Percentiles rank a stretch among this genome's conserved stretches.
Evolutionary conservation across 2,113 vertebrate species (phyloP).

Genomic region (Callithrix jacchus): DNA sequence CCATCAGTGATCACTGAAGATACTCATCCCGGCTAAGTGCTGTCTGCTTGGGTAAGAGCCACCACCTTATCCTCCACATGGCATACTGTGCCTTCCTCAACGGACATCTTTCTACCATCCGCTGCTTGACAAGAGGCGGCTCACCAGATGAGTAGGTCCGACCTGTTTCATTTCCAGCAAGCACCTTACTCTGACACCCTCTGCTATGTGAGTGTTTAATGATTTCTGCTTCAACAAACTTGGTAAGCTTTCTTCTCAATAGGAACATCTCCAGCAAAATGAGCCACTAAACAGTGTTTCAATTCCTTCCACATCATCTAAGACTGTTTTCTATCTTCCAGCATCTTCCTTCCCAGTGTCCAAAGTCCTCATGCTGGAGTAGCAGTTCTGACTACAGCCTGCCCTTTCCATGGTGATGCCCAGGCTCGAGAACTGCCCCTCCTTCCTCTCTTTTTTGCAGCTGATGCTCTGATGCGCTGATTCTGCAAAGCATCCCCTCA

Average conservation of each 20-base stretch:
- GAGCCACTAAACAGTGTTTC: neutral
- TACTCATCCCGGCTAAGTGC: neutral
- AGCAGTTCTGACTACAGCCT: neutral
- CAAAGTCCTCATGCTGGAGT: neutral
- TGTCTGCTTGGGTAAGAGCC: neutral
- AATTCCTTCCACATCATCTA: neutral
- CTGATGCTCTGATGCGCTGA: neutral
- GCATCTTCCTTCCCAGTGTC: neutral
- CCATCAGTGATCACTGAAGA: neutral
- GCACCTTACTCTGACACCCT: neutral
- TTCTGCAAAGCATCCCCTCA: neutral
- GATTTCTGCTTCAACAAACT: neutral
- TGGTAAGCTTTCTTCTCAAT: neutral
- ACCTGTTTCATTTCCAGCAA: neutral
- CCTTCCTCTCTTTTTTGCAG: neutral
- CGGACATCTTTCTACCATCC: neutral
- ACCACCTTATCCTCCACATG: neutral
- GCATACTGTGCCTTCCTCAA: neutral
- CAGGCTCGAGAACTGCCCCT: neutral
- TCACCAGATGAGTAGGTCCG: neutral
- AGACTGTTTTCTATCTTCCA: neutral
- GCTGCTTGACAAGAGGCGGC: neutral
- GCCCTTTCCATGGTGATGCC: too few relatives aligned
- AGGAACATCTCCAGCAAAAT: neutral
- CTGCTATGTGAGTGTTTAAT: neutral